These are phyloP conservation scores for Apodemia duryi DNA, from an alignment of 2,888 invertebrate genomes.

Conservation along the genomic window DNA sequence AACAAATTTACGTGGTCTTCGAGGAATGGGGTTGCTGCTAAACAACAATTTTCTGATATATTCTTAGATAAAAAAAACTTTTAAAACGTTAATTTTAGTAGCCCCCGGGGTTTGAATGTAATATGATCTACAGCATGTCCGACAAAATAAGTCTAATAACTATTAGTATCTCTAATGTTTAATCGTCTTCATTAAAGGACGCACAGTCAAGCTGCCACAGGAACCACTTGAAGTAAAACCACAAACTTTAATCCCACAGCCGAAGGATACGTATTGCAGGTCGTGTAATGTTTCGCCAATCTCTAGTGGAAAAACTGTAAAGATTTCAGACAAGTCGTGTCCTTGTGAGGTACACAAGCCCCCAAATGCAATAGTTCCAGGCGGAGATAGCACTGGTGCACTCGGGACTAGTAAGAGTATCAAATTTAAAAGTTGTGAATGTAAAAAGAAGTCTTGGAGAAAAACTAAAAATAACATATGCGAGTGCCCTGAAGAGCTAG, in stretches of 20 bases:
- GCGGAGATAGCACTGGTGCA: neutral
- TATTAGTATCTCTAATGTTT: neutral
- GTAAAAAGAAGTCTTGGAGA: conserved; percentile 21
- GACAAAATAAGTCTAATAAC: neutral
- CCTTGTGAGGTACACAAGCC: neutral
- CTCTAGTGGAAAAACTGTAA: neutral
- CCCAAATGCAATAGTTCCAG: neutral
- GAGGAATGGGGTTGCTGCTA: no score
- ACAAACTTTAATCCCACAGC: neutral
- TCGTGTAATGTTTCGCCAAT: neutral
- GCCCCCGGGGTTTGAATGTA: no score
- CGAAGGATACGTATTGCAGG: neutral
- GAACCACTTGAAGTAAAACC: neutral
- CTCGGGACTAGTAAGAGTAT: neutral
- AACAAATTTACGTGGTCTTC: no score
- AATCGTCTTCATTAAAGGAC: neutral
- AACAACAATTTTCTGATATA: no score
- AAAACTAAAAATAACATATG: conserved; percentile 33
- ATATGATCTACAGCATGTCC: neutral
- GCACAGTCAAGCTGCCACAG: neutral
- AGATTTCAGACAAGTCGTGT: neutral
- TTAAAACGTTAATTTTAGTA: no score
- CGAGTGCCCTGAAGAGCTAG: conserved; percentile 35
- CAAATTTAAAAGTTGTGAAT: neutral
- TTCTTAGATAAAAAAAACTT: no score